Percentiles rank a stretch among this genome's conserved stretches.
These are phyloP conservation scores for Acropternis orthonyx DNA, from an alignment of 2,797 vertebrate species.

Conservation along the genomic window DNA sequence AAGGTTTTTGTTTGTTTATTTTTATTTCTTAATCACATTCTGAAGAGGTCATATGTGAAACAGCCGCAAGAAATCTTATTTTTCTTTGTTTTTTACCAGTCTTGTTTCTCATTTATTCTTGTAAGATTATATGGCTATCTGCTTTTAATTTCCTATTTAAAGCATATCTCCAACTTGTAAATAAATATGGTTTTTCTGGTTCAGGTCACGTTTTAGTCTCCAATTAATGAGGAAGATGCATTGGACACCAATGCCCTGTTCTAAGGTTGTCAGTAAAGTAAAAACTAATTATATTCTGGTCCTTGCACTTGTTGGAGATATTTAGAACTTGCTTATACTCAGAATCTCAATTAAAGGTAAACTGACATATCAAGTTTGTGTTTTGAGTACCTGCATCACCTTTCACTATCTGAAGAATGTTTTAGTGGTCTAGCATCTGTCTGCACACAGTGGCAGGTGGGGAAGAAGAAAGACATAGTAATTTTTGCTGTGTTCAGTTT, in stretches of 20 bases:
- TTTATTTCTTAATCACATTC: constrained; percentile 32
- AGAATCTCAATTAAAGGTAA: neutral
- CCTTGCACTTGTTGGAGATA: neutral
- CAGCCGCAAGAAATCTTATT: neutral
- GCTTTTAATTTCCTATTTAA: constrained; percentile 22
- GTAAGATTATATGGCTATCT: neutral
- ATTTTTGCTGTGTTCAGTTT: neutral
- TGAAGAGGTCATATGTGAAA: constrained; percentile 12
- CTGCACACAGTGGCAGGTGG: neutral
- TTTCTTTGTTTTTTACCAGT: neutral
- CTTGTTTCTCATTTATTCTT: neutral
- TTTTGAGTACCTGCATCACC: neutral
- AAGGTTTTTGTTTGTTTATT: neutral
- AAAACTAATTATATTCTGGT: constrained; percentile 8
- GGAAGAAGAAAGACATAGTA: neutral
- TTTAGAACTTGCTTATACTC: neutral
- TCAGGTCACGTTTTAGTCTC: constrained; percentile 2
- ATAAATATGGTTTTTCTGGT: neutral
- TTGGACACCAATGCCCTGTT: neutral
- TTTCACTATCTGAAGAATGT: neutral
- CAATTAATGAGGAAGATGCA: neutral
- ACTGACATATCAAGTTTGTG: neutral
- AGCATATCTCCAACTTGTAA: neutral
- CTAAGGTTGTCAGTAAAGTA: neutral
- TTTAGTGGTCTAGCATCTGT: neutral